phyloP scores from a whole-genome alignment of 2,888 invertebrate species.

The Nycteola revayana region DNA sequence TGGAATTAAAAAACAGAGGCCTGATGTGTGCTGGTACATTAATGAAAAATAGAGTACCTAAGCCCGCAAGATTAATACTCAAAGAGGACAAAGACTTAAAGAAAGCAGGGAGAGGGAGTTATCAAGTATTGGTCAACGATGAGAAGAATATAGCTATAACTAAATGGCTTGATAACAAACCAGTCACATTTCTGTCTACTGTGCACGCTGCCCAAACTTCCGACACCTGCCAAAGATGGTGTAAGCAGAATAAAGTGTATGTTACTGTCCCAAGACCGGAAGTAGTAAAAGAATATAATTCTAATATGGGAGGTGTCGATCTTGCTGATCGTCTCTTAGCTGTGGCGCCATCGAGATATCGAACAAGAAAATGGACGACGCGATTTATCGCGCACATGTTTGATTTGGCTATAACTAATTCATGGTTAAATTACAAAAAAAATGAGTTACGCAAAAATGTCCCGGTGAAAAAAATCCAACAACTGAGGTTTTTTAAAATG shows the following conservation, averaged over 20 bases:
- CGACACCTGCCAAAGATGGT: neutral
- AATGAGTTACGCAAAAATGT: conserved; percentile 1
- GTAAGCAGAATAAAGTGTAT: neutral
- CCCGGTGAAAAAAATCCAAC: conserved; percentile 2
- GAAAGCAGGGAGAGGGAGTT: neutral
- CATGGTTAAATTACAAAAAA: conserved; percentile 4
- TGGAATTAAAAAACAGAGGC: conserved; percentile 1
- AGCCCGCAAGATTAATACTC: neutral
- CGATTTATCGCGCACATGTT: conserved; percentile 8
- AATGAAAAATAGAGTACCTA: conserved; percentile 4
- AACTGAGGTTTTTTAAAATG: conserved; percentile 3
- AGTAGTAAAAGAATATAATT: neutral
- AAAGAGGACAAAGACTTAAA: neutral
- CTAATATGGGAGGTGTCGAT: neutral
- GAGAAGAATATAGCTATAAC: neutral
- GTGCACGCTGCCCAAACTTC: neutral
- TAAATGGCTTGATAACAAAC: neutral
- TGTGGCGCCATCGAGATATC: conserved; percentile 2
- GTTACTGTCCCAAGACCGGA: neutral
- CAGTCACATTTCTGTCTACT: neutral
- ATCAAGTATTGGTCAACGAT: neutral
- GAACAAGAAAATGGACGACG: conserved; percentile 7
- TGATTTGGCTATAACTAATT: conserved; percentile 6
- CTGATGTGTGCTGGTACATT: conserved; percentile 2
- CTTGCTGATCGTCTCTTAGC: conserved; percentile 1